Base-by-base conservation (phyloP, 2,888 invertebrate genomes). In the Lottia scabra region DNA sequence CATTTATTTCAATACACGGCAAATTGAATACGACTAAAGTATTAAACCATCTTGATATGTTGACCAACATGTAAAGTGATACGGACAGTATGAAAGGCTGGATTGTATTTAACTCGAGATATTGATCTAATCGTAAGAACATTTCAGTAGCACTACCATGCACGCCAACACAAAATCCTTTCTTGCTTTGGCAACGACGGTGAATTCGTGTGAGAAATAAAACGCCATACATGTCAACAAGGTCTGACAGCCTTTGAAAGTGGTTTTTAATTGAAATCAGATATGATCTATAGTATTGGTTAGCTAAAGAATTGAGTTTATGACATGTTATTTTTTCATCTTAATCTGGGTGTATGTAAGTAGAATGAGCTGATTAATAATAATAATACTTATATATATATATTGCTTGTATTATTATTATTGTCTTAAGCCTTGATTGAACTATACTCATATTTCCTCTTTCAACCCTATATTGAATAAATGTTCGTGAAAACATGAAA, bases 271-370 rank as follows among this genome's bases (percentile, higher is more conserved):
- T 56, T 56, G 56, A 56, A 56, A 56, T 56, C 23, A 13, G 56
- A 56, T n/a, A 8, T 56, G 19, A 19, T 56, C 19, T 56, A 19
- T 56, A 56, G 56, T 56, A 56, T 56, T 56, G 56, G 56, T 56
- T 19, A 56, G 19, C 56, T 19, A 23, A 56, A 56, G 56, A 56
- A 56, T 56, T 23, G n/a, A 12, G 56, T 56, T 56, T 56, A 23
- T 56, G 56, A 23, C 56, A 56, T 56, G 56, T 56, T 56, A 56
- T 56, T 56, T 56, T 56, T 56, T 56, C 56, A 56, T 56, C 56
- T 56, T 56, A 10, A 56, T 19, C 56, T 56, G 56, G 12, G 56
- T 56, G 23, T 56, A 56, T 10, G 56, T 56, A 56, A 56, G 56
- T 56, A 56, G 19, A 56, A 10, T 56, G 56, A 56, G 19, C 56